These are phyloP conservation scores for Chalcis sispes DNA, from an alignment of 2,888 invertebrate species.

Conservation along the genomic window DNA sequence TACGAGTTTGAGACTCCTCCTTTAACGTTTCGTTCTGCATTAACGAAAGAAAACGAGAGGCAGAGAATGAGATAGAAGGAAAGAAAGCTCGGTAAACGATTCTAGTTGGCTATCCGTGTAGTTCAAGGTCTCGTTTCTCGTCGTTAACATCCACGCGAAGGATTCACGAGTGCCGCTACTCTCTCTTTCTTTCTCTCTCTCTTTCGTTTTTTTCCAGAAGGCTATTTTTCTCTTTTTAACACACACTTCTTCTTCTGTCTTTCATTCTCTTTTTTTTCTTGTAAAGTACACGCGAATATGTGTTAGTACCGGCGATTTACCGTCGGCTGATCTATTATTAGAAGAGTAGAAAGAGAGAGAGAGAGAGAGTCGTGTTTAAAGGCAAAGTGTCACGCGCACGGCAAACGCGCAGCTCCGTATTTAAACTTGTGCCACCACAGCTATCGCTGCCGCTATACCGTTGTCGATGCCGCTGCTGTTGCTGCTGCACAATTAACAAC, in stretches of 20 bases:
- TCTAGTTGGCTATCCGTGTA: slow-evolving; percentile 19
- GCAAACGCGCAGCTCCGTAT: background rate
- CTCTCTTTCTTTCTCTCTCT: slow-evolving; percentile 2
- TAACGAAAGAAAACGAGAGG: too few species aligned
- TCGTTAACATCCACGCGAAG: background rate
- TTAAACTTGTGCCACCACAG: background rate
- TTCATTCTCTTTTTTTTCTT: too few species aligned
- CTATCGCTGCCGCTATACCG: background rate
- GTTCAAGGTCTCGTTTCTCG: slow-evolving; percentile 27
- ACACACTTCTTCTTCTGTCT: too few species aligned
- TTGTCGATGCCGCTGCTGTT: background rate
- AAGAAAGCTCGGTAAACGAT: background rate
- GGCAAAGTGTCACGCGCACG: background rate
- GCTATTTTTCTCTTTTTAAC: background rate
- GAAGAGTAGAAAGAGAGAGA: slow-evolving; percentile 1
- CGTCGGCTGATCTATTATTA: slow-evolving; percentile 13
- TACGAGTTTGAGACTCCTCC: background rate
- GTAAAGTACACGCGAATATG: too few species aligned
- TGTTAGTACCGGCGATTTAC: slow-evolving; percentile 4
- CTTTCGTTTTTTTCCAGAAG: background rate
- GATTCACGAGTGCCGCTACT: background rate
- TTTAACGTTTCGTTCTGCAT: too few species aligned
- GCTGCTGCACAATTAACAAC: background rate
- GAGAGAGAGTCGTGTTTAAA: background rate
- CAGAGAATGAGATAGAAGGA: too few species aligned